Evolutionary conservation across 2,113 vertebrate genomes (phyloP), one percentile per base, ranked within the genome.

Genomic region (Propithecus coquereli): DNA sequence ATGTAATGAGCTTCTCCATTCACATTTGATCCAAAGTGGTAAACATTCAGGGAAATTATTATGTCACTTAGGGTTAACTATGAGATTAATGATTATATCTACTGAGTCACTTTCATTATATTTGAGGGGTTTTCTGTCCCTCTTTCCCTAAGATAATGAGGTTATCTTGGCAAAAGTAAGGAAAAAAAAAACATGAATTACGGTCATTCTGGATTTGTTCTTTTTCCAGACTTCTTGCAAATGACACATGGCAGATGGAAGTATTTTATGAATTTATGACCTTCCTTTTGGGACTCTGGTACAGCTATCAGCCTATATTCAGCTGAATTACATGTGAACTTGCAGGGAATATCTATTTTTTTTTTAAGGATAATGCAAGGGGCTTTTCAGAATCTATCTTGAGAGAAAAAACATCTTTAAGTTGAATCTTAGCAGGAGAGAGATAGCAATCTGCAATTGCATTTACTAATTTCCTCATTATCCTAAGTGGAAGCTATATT

Each of bases 191-290:
- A 83, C 88, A 90, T 86, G 63, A 97, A 83, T 79, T 90, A 86
- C 40, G 40, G 22, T 34, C 63, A 87, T 90, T 87, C 43, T 66
- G 79, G 37, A 74, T 83, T 88, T 86, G 9, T 54, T 83, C 47
- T 71, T 98, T 95, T 97, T 96, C 94, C 95, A 97, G 90, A 83
- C 61, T 63, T 94, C 43, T 97, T 90, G 18, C 61, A 92, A 95
- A 94, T 70, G 37, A 88, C 68, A 88, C 13, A 47, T 8, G 54
- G 66, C 65, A 98, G 84, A 87, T 92, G 65, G 88, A 95, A 89
- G 70, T 86, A 61, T 74, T 95, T 95, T 90, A 43, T 93, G 77
- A 94, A 94, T 97, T 95, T 92, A 95, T 93, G 50, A 40, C 30
- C 47, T 94, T 91, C 70, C 65, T 97, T 95, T 90, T 59, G 91